A percentile compares a stretch with the other conserved stretches of the same genome.
These are phyloP conservation scores for Pangasius mekongensis DNA, from an alignment of 2,797 vertebrate genomes.

Conservation along the genomic window DNA sequence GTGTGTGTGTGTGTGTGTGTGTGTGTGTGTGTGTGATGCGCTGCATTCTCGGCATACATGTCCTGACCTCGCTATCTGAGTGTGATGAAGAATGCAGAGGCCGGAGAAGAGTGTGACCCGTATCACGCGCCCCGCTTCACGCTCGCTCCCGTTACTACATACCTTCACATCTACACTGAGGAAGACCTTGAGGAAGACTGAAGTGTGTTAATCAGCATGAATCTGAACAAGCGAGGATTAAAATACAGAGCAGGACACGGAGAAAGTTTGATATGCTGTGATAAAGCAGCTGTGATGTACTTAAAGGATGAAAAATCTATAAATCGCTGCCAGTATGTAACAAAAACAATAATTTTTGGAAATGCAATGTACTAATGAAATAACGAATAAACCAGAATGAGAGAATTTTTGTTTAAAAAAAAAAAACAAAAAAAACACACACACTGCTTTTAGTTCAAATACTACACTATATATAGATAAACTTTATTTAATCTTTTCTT, in stretches of 20 bases:
- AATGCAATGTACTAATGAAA: no score
- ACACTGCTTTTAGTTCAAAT: background rate
- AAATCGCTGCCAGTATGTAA: background rate
- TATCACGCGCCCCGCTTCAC: background rate
- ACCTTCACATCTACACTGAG: background rate
- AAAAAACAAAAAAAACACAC: background rate
- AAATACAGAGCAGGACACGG: background rate
- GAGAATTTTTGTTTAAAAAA: no score
- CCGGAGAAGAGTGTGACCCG: background rate
- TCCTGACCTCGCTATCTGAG: constrained; percentile 46
- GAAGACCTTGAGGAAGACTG: background rate
- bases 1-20: no score
- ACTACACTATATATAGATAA: background rate
- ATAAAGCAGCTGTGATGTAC: background rate
- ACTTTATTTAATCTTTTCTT: background rate
- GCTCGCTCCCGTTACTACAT: background rate
- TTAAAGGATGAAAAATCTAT: background rate
- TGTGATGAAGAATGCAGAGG: constrained; percentile 5
- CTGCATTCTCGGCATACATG: constrained; percentile 52
- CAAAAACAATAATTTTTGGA: no score
- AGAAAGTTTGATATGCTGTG: background rate
- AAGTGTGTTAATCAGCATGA: no score
- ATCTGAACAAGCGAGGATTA: background rate
- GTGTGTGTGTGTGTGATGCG: background rate
- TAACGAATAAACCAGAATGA: no score